Percentiles rank a stretch among this genome's conserved stretches.
Evolutionary conservation across 2,888 invertebrate species (phyloP).

Genomic region (Brenthis ino): DNA sequence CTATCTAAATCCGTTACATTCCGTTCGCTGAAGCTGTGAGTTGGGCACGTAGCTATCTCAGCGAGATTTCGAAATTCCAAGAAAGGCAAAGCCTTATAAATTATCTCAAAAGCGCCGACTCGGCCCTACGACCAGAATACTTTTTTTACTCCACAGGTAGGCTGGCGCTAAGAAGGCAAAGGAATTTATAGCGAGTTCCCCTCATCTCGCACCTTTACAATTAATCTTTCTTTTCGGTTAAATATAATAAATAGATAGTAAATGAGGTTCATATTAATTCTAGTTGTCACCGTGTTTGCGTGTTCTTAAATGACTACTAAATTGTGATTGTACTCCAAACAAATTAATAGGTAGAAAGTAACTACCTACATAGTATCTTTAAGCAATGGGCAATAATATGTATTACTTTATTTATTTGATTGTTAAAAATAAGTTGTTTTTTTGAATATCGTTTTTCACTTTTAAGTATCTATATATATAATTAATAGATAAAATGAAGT

Average conservation of each 20-base stretch:
- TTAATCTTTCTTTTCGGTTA: slow-evolving; percentile 8
- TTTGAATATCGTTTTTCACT: too few species aligned
- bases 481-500: not conserved
- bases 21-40: slow-evolving; percentile 70
- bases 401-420: too few species aligned
- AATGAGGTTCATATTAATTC: too few species aligned
- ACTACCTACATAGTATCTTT: too few species aligned
- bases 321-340: not conserved
- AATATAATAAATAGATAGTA: not conserved
- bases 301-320: not conserved
- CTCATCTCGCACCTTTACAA: slow-evolving; percentile 30
- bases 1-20: slow-evolving; percentile 78
- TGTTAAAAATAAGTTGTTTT: too few species aligned
- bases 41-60: slow-evolving; percentile 65
- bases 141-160: slow-evolving; percentile 80
- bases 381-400: too few species aligned
- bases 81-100: slow-evolving; percentile 81
- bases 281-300: not conserved
- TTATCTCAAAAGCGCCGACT: slow-evolving; percentile 82
- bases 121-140: slow-evolving; percentile 76
- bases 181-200: slow-evolving; percentile 68
- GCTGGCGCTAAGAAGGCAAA: slow-evolving; percentile 79
- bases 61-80: slow-evolving; percentile 80
- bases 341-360: too few species aligned
- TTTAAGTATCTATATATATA: too few species aligned